These are phyloP conservation scores for Pentalonia nigronervosa DNA, from an alignment of 1,140 invertebrate species.

Conservation along the genomic window DNA sequence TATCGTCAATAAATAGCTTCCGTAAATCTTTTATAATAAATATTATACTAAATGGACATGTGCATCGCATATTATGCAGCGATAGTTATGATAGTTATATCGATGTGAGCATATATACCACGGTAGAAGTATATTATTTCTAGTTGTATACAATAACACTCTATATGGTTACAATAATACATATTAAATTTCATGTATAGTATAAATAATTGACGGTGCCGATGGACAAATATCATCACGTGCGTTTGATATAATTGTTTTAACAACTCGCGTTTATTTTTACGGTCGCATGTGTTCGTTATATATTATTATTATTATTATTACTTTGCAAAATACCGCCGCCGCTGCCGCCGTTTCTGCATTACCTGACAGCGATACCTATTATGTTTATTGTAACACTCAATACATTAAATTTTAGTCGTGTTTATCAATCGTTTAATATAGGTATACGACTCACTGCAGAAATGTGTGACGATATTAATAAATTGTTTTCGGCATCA, in stretches of 20 bases:
- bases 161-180: neutral
- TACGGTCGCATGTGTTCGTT: constrained; percentile 36
- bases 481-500: neutral
- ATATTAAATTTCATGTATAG: neutral
- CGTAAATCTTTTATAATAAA: neutral
- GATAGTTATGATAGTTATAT: neutral
- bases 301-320: constrained; percentile 21
- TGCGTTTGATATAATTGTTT: neutral
- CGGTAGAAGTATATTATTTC: neutral
- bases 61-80: neutral
- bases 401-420: neutral
- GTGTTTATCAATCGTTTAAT: neutral
- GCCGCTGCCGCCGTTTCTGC: neutral
- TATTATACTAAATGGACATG: neutral
- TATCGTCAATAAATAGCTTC: neutral
- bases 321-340: neutral
- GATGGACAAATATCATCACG: neutral
- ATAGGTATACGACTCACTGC: neutral
- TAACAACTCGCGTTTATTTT: neutral
- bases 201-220: neutral
- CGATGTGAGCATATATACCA: neutral
- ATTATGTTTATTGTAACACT: neutral
- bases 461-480: neutral
- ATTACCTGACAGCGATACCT: neutral
- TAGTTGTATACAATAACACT: neutral